These are phyloP conservation scores for Calephelis nemesis DNA, from an alignment of 1,140 invertebrate genomes.

Conservation along the genomic window DNA sequence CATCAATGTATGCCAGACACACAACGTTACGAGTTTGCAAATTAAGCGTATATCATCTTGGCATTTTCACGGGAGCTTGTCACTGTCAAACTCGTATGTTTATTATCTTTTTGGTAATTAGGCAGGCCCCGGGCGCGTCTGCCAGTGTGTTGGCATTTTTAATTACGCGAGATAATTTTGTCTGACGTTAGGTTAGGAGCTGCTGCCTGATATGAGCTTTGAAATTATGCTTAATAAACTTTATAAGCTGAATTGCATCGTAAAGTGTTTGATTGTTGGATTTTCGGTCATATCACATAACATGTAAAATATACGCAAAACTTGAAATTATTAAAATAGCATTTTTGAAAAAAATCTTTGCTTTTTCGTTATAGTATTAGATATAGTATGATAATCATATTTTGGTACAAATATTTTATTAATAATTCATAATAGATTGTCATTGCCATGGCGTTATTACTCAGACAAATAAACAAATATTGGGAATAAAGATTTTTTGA, in stretches of 20 bases:
- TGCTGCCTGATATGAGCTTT: neutral
- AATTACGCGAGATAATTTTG: slow-evolving; percentile 66
- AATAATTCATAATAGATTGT: too few species aligned
- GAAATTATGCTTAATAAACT: neutral
- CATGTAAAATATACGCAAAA: too few species aligned
- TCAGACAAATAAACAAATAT: too few species aligned
- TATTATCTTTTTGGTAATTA: slow-evolving; percentile 79
- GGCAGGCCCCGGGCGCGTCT: slow-evolving; percentile 57
- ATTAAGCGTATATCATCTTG: slow-evolving; percentile 77
- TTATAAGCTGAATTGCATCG: neutral
- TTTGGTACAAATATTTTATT: too few species aligned
- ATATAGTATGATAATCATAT: too few species aligned
- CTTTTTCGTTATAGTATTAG: too few species aligned
- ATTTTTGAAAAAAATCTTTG: too few species aligned
- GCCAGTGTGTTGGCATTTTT: slow-evolving; percentile 71
- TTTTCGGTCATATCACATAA: too few species aligned
- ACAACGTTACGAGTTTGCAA: slow-evolving; percentile 59
- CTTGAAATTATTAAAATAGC: too few species aligned
- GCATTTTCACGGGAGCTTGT: slow-evolving; percentile 68
- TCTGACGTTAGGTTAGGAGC: slow-evolving; percentile 36
- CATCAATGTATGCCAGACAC: slow-evolving; percentile 29
- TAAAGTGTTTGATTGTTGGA: neutral
- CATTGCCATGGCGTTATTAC: too few species aligned
- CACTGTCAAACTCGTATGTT: slow-evolving; percentile 68
- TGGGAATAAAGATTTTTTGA: too few species aligned